Conservation (phyloP, 92 coral and sea anemone genomes). For the Blastomussa wellsi region DNA sequence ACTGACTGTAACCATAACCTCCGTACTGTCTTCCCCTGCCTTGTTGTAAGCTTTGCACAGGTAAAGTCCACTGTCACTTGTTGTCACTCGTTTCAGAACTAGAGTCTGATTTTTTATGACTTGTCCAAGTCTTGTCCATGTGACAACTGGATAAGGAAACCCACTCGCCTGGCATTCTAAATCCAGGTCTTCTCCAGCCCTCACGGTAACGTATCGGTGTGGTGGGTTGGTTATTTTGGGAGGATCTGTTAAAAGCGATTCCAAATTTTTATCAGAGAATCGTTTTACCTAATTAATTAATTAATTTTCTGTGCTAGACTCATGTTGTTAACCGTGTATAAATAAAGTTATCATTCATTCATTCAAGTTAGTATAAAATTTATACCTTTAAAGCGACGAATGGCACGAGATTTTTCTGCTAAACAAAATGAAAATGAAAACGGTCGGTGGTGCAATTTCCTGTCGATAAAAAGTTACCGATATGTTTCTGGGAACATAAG, state of each 20-base stretch:
- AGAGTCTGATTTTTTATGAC: background rate
- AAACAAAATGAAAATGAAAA: too few relatives aligned
- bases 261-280: background rate
- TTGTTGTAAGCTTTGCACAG: slow-evolving; percentile 8
- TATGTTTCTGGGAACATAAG: background rate
- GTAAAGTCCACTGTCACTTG: slow-evolving; percentile 15
- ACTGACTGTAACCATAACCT: background rate
- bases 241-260: slow-evolving; percentile 6
- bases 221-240: background rate
- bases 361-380: too few relatives aligned
- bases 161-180: slow-evolving; percentile 21
- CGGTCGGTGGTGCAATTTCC: background rate
- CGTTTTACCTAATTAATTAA: background rate
- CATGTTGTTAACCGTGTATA: too few relatives aligned
- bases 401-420: too few relatives aligned
- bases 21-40: slow-evolving; percentile 17
- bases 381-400: too few relatives aligned
- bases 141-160: slow-evolving; percentile 7
- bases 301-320: background rate
- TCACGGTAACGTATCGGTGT: background rate
- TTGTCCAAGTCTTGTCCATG: slow-evolving; percentile 17
- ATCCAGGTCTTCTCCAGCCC: background rate
- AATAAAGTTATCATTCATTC: too few relatives aligned
- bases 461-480: too few relatives aligned
- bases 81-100: background rate